Conservation (phyloP, 2,113 vertebrate genomes). For the Takifugu bimaculatus region DNA sequence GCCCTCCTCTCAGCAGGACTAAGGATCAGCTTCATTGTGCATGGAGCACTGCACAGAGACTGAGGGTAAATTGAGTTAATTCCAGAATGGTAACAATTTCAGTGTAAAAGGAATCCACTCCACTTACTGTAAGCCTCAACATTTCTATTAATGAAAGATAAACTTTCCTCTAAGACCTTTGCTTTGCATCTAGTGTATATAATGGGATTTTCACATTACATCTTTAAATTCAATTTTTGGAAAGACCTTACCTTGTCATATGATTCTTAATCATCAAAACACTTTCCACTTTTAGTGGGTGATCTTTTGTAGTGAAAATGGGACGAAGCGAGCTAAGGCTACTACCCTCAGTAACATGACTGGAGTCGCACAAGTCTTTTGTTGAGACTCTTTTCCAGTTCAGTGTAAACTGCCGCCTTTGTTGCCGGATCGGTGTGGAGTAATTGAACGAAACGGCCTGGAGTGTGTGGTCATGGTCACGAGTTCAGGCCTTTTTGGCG, state of each 20-base stretch:
- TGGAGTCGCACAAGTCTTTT: constrained; percentile 14
- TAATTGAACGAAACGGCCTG: constrained; percentile 50
- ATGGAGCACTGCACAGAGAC: constrained; percentile 36
- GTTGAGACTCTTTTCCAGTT: constrained; percentile 23
- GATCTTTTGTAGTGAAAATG: constrained; percentile 12
- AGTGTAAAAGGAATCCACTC: constrained; percentile 52
- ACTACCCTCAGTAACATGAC: background rate
- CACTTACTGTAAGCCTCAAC: constrained; percentile 50
- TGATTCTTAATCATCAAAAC: constrained; percentile 31
- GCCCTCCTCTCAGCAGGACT: constrained; percentile 27
- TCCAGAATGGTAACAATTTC: constrained; percentile 45
- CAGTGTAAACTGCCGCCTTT: constrained; percentile 15
- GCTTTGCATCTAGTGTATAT: constrained; percentile 35
- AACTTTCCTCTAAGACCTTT: constrained; percentile 27
- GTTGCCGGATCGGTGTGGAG: constrained; percentile 24
- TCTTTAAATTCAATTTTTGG: constrained; percentile 47
- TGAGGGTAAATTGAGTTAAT: constrained; percentile 52
- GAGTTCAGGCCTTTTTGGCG: constrained; percentile 27
- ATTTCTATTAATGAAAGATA: constrained; percentile 55
- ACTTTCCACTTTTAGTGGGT: constrained; percentile 11
- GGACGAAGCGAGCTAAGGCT: constrained; percentile 4
- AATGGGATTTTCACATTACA: constrained; percentile 36
- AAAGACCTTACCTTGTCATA: constrained; percentile 21
- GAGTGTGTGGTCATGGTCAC: constrained; percentile 30
- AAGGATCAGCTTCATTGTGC: constrained; percentile 44